Conservation (phyloP, 2,113 vertebrate genomes). For the Hippocampus abdominalis region DNA sequence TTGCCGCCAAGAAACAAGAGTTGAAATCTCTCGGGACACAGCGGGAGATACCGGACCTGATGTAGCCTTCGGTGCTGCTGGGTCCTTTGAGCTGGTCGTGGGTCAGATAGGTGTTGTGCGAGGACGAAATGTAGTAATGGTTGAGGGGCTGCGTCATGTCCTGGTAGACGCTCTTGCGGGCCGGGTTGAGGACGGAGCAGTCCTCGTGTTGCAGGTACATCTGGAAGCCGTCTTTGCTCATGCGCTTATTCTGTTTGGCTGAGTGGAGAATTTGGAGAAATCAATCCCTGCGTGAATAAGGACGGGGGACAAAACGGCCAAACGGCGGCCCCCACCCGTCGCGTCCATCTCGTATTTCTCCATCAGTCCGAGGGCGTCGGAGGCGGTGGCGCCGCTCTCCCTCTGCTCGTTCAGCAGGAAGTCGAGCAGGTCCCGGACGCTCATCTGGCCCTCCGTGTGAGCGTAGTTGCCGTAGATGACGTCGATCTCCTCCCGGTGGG, state of each 20-base stretch:
- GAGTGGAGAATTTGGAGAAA: conserved; percentile 4
- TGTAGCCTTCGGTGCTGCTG: conserved; percentile 95
- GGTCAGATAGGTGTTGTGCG: conserved; percentile 95
- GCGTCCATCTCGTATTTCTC: conserved; percentile 82
- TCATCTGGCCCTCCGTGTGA: conserved; percentile 68
- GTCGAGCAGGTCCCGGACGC: conserved; percentile 68
- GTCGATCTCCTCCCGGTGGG: conserved; percentile 82
- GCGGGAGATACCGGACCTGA: conserved; percentile 69
- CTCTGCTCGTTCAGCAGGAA: conserved; percentile 81
- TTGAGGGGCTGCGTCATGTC: conserved; percentile 93
- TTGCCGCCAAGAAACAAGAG: no score
- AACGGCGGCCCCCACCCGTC: conserved; percentile 68
- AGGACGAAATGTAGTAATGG: conserved; percentile 93
- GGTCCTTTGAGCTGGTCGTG: conserved; percentile 91
- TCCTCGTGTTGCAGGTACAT: conserved; percentile 84
- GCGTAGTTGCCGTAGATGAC: conserved; percentile 74
- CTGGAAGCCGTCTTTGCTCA: conserved; percentile 94
- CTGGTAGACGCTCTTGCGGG: conserved; percentile 81
- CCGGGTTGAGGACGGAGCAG: conserved; percentile 76
- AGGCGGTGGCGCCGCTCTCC: conserved; percentile 67
- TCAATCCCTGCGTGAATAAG: not conserved
- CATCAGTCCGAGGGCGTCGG: conserved; percentile 78
- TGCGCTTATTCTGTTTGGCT: conserved; percentile 78
- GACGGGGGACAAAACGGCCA: not conserved
- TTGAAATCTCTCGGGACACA: no score